Evolutionary conservation across 2,888 invertebrate species (phyloP), one percentile per base, ranked within the genome.

Genomic region (Leptopterna dolabrata): DNA sequence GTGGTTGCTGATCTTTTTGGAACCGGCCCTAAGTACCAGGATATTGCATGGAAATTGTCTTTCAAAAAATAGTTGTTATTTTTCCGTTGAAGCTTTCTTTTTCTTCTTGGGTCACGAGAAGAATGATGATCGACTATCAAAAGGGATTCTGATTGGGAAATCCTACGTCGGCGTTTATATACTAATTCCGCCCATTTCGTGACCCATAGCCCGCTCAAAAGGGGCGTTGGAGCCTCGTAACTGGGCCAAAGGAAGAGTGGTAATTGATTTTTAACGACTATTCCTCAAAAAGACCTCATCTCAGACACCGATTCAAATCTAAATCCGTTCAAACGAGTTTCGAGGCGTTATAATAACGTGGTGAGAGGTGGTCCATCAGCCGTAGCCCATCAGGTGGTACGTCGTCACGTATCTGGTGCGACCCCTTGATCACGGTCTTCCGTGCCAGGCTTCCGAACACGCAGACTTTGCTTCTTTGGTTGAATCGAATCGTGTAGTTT

Each of bases 211-310:
- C 19, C 2, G 24, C 7, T 24, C 3, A 9, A 63, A 24, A 24
- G 63, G 24, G 24, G 24, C 24, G 24, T 63, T 24, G 27, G 24
- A 3, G 11, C 27, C 24, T 11, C 63, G 9, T 7, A 63, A 63
- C 63, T 19, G 63, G 63, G 24, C 13, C 24, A 24, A 63, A 63
- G 63, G 63, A 63, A 63, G 63, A 63, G 63, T 24, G 63, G 63
- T 63, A 63, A 63, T 63, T 63, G 63, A 63, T 63, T 63, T 24
- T 63, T 63, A 63, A 63, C 63, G 63, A 63, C 63, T 19, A 63
- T 63, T 63, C 13, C 63, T 63, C 63, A 9, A 11, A 11, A 27
- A 63, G 63, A 63, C 63, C 63, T 24, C 63, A 63, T 63, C 63
- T 24, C 27, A 36, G 9, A 27, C 24, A 24, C 63, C 63, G 63